These are phyloP conservation scores for Lasioglossum zephyrum DNA, from an alignment of 2,888 invertebrate genomes.

Conservation along the genomic window DNA sequence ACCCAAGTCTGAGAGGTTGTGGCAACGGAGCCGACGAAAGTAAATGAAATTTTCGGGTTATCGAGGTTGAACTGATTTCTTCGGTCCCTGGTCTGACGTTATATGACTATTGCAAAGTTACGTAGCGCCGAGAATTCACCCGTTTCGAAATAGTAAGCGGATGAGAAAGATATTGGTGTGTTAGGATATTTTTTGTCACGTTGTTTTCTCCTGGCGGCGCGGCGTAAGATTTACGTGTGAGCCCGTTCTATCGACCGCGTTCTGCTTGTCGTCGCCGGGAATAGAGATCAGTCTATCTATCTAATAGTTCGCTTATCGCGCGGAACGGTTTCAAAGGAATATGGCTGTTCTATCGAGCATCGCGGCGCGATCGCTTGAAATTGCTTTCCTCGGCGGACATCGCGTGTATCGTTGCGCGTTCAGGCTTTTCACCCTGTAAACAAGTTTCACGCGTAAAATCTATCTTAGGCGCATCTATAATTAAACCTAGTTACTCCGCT, in stretches of 20 bases:
- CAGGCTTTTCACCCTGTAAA: constrained; percentile 17
- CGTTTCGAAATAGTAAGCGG: too few relatives aligned
- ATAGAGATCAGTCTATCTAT: constrained; percentile 28
- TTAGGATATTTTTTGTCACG: background rate
- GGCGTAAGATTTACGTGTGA: constrained; percentile 6
- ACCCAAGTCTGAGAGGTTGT: too few relatives aligned
- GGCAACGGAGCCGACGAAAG: too few relatives aligned
- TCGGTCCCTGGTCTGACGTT: too few relatives aligned
- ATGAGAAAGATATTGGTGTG: too few relatives aligned
- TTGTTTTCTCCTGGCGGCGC: background rate
- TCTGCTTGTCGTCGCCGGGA: background rate
- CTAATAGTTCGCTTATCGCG: constrained; percentile 27
- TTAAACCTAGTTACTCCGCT: background rate
- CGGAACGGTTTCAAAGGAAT: constrained; percentile 33
- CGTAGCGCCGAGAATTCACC: too few relatives aligned
- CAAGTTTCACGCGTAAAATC: constrained; percentile 18
- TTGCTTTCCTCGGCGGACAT: background rate
- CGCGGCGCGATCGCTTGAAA: constrained; percentile 18
- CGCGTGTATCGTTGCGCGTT: constrained; percentile 4
- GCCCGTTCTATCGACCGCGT: constrained; percentile 19
- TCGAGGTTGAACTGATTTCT: too few relatives aligned
- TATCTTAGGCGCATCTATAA: background rate
- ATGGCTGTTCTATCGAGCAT: constrained; percentile 1
- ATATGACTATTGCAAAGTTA: too few relatives aligned
- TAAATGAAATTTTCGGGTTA: too few relatives aligned